These are phyloP conservation scores for Synodontis membranacea DNA, from an alignment of 2,113 vertebrate species.

Conservation along the genomic window DNA sequence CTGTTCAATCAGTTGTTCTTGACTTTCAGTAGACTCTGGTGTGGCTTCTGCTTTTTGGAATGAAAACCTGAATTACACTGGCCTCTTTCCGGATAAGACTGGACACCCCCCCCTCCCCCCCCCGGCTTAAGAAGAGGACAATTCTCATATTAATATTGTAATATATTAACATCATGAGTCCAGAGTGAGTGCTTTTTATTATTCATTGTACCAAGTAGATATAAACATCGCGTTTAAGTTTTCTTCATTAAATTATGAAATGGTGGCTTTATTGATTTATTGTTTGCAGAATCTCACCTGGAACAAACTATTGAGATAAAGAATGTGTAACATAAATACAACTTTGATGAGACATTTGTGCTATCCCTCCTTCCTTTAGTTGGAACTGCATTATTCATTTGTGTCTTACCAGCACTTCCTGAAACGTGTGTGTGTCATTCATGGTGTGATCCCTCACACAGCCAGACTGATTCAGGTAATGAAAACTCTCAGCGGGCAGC, in stretches of 20 bases:
- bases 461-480: constrained; percentile 91
- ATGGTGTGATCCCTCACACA: constrained; percentile 82
- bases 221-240: neutral
- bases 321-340: neutral
- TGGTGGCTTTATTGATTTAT: neutral
- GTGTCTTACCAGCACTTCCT: constrained; percentile 86
- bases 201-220: neutral
- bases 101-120: no score
- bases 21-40: no score
- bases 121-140: neutral
- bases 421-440: constrained; percentile 84
- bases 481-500: constrained; percentile 81
- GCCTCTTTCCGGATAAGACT: no score
- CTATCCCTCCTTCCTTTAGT: neutral
- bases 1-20: no score
- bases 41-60: no score
- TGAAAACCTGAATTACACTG: no score
- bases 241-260: neutral
- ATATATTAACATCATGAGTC: neutral
- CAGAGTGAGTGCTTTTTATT: neutral
- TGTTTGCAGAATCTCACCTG: neutral
- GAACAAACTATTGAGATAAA: neutral
- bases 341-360: neutral
- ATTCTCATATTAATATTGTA: neutral
- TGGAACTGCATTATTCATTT: neutral